A percentile compares a stretch with the other conserved stretches of the same genome.
Conservation (phyloP, 2,797 vertebrate genomes). For the Trachops cirrhosus region DNA sequence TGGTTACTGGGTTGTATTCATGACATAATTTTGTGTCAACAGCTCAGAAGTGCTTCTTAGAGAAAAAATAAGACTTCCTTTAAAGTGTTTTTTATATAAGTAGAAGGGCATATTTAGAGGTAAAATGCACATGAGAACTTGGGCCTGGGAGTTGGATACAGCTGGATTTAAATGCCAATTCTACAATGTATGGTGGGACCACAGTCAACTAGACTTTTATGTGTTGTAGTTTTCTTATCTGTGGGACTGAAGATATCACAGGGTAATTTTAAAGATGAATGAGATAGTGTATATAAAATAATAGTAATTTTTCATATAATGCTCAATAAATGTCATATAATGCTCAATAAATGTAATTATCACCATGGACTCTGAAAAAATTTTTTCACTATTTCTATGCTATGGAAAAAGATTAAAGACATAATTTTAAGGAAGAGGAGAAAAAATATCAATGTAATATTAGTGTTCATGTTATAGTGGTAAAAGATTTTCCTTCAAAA, state of each 20-base stretch:
- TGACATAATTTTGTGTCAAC: neutral
- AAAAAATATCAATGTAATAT: neutral
- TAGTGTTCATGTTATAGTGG: conserved; percentile 15
- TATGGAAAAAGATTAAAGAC: neutral
- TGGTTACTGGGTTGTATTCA: neutral
- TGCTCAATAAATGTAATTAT: neutral
- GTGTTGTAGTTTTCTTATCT: neutral
- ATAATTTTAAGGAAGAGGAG: neutral
- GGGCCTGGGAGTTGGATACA: neutral
- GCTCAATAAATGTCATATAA: neutral
- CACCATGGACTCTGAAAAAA: neutral
- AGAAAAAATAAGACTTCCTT: neutral
- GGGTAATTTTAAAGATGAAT: neutral
- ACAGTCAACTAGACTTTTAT: neutral
- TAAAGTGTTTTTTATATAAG: neutral
- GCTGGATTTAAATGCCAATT: neutral
- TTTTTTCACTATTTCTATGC: conserved; percentile 14
- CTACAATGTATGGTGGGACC: neutral
- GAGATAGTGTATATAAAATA: neutral
- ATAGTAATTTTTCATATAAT: neutral
- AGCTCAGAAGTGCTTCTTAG: neutral
- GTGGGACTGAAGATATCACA: neutral
- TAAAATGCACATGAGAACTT: neutral
- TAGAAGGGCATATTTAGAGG: neutral
- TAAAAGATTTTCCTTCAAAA: neutral